Evolutionary conservation across 2,113 vertebrate species (phyloP).

Genomic region (Glaucidium brasilianum): DNA sequence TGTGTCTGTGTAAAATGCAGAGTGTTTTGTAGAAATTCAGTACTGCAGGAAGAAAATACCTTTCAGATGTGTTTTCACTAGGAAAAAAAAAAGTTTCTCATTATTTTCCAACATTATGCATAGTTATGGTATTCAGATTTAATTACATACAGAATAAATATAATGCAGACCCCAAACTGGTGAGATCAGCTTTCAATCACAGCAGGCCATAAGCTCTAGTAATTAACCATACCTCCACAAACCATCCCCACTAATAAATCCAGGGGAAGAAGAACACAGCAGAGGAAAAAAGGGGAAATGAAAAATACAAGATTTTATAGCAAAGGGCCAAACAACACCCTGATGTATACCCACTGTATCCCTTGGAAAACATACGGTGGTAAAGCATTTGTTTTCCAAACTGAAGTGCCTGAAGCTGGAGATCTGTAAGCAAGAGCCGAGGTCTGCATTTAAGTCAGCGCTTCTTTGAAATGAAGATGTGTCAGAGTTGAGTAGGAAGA

Average conservation of each 20-base stretch:
- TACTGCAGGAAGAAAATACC: constrained; percentile 16
- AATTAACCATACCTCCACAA: constrained; percentile 63
- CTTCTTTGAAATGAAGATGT: neutral
- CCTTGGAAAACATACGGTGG: neutral
- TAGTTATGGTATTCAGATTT: constrained; percentile 58
- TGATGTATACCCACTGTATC: neutral
- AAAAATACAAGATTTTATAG: constrained; percentile 14
- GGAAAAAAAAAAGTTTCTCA: neutral
- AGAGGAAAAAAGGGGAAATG: neutral
- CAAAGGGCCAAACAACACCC: neutral
- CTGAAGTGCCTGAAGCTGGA: neutral
- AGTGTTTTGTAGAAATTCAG: neutral
- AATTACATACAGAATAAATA: constrained; percentile 67
- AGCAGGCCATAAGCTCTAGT: constrained; percentile 61
- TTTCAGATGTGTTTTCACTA: constrained; percentile 1
- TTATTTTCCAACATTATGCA: constrained; percentile 55
- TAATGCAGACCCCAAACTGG: constrained; percentile 48
- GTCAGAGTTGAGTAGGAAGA: neutral
- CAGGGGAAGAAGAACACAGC: constrained; percentile 11
- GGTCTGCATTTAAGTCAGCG: neutral
- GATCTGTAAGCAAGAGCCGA: neutral
- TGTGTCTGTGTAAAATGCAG: neutral
- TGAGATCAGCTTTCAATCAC: constrained; percentile 66
- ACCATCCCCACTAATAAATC: constrained; percentile 52
- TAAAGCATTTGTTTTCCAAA: neutral